Evolutionary conservation across 1,140 invertebrate species (phyloP), one percentile per base, ranked within the genome.

Genomic region (Batillaria attramentaria): DNA sequence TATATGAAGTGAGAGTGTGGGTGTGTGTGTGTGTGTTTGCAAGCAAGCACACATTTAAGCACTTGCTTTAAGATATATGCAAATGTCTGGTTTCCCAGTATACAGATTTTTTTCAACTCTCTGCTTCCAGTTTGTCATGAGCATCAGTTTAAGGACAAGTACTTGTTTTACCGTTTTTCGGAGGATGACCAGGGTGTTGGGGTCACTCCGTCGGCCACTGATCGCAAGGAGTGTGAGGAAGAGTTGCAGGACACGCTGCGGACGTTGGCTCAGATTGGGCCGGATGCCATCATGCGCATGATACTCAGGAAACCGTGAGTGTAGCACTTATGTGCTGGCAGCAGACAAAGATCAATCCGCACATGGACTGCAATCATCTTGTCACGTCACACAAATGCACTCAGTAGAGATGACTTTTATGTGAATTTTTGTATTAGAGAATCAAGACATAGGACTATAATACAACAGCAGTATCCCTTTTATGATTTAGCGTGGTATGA

Each of bases 101-200:
- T n/a, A n/a, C n/a, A n/a, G 41, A 70, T 43, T 50, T 60, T 4
- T 50, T 57, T 37, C 10, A 41, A 3, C 20, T 78, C 70, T 74
- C 72, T 60, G 68, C 31, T 78, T 83, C 33, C 86, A 92, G 95
- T 95, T n/a, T 94, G 94, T 77, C 93, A 94, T 79, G 95, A 96
- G 86, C 94, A 95, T 86, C 94, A 95, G 33, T 97, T 97, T 90
- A 94, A 95, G 88, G 95, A 97, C 91, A 96, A 96, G 91, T 95
- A 95, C 89, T 93, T 96, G 81, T 94, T 96, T 82, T 96, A 96
- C 90, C 93, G 95, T 60, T 96, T 96, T 90, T 93, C 93, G 84
- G 81, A 78, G 31, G 95, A 96, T 89, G 94, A 95, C 77, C 83
- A 89, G 77, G 89, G 86, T 43, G 84, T 87, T 92, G 94, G 80